A percentile compares a stretch with the other conserved stretches of the same genome.
Evolutionary conservation across 1,140 invertebrate species (phyloP).

Genomic region (Drosophila pallidifrons): DNA sequence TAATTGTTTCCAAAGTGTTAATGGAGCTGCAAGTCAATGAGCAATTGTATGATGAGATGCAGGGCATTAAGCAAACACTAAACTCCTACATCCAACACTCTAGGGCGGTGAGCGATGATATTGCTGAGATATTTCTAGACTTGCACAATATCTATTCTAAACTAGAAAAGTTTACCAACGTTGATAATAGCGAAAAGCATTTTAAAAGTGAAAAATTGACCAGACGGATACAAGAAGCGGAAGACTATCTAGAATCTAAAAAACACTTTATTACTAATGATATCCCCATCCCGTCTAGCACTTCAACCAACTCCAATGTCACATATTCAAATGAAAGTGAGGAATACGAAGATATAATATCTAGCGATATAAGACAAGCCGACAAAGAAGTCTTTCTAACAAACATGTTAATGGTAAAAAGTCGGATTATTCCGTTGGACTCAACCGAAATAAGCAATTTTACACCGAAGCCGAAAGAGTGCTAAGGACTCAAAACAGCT

Average conservation of each 20-base stretch:
- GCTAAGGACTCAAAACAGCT: not conserved
- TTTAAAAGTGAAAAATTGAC: not conserved
- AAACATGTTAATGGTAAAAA: conserved; percentile 46
- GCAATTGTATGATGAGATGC: conserved; percentile 17
- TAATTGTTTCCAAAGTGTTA: conserved; percentile 47
- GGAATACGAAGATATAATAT: not conserved
- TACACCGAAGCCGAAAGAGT: conserved; percentile 12
- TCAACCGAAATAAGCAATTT: conserved; percentile 44
- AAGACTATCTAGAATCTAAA: conserved; percentile 16
- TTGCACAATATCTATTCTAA: conserved; percentile 58
- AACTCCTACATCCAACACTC: conserved; percentile 21
- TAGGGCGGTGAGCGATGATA: conserved; percentile 31
- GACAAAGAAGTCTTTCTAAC: conserved; percentile 23
- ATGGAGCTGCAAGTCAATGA: conserved; percentile 21
- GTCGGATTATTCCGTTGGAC: conserved; percentile 44
- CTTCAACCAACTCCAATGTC: not conserved
- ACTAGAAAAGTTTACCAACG: conserved; percentile 21
- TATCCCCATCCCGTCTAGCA: not conserved
- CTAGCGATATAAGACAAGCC: not conserved
- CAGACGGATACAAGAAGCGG: conserved; percentile 29
- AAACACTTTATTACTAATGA: conserved; percentile 51
- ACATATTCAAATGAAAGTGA: not conserved
- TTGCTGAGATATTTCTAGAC: conserved; percentile 57
- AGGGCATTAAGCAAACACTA: conserved; percentile 4
- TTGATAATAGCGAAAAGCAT: not conserved